A percentile compares a stretch with the other conserved stretches of the same genome.
These are phyloP conservation scores for Melipona quadrifasciata DNA, from an alignment of 1,140 invertebrate genomes.

Conservation along the genomic window DNA sequence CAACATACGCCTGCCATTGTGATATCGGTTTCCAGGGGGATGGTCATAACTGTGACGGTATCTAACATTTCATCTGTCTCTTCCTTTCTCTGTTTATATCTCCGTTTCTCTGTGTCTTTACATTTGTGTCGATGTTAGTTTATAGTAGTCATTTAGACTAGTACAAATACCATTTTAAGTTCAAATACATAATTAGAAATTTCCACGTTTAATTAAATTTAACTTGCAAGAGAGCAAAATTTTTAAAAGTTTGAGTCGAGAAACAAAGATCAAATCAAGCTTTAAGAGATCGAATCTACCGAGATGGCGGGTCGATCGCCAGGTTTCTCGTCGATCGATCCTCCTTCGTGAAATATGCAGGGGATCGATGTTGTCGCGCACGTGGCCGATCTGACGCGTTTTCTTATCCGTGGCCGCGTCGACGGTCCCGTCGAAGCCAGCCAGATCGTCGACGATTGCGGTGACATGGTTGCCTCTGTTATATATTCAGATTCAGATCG, in stretches of 20 bases:
- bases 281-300: constrained; percentile 4
- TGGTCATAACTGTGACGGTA: constrained; percentile 90
- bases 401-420: neutral
- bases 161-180: neutral
- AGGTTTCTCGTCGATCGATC: constrained; percentile 4
- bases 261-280: neutral
- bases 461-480: neutral
- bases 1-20: constrained; percentile 92
- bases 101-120: neutral
- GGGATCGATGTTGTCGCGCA: constrained; percentile 9
- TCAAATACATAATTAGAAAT: no score
- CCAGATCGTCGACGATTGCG: neutral
- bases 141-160: no score
- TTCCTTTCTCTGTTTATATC: neutral
- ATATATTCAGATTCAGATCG: neutral
- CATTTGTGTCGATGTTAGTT: neutral
- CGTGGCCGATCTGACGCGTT: neutral
- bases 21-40: constrained; percentile 91
- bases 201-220: no score
- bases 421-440: neutral
- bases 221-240: no score
- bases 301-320: constrained; percentile 15
- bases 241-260: neutral
- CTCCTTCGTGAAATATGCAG: constrained; percentile 28
- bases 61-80: constrained; percentile 36